phyloP scores from a whole-genome alignment of 1,140 invertebrate species.

The Aphis gossypii region DNA sequence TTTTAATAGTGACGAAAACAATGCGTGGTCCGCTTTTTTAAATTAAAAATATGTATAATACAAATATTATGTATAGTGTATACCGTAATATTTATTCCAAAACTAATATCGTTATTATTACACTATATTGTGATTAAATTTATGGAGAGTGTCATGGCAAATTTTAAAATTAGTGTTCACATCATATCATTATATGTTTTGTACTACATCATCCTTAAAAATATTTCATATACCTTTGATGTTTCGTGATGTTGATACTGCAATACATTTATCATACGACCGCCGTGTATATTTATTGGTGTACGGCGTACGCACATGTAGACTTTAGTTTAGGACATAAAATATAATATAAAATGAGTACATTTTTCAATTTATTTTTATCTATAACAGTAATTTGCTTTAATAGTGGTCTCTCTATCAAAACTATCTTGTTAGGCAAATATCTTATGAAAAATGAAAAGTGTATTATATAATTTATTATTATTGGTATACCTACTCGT shows the following conservation, averaged over 20 bases:
- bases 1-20: neutral
- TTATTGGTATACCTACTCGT: too few relatives aligned
- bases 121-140: neutral
- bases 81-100: too few relatives aligned
- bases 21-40: too few relatives aligned
- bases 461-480: too few relatives aligned
- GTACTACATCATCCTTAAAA: neutral
- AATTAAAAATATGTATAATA: too few relatives aligned
- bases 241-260: too few relatives aligned
- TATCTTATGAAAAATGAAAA: too few relatives aligned
- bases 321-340: neutral
- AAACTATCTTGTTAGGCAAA: too few relatives aligned
- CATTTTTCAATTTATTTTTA: neutral
- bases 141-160: neutral
- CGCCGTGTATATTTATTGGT: neutral
- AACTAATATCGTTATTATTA: too few relatives aligned
- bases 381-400: too few relatives aligned
- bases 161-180: neutral
- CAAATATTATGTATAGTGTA: too few relatives aligned
- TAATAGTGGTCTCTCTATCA: too few relatives aligned
- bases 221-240: neutral
- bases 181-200: neutral
- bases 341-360: neutral
- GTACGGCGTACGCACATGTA: neutral
- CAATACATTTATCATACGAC: neutral